These are phyloP conservation scores for Cottus gobio DNA, from an alignment of 2,113 vertebrate species.

Conservation along the genomic window DNA sequence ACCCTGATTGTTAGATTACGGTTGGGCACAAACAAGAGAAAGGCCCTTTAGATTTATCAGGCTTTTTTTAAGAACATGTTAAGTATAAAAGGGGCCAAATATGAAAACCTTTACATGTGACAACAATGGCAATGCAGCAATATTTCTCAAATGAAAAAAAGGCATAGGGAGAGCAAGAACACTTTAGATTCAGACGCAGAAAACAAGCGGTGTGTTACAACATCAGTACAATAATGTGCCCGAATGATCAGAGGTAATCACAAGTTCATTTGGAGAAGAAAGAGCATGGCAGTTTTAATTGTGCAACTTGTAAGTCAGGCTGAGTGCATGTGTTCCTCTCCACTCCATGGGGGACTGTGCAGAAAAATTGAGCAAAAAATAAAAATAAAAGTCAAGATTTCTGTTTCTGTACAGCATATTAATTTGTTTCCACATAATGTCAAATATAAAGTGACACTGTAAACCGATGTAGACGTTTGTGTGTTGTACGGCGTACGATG, in stretches of 20 bases:
- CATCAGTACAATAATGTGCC: slow-evolving; percentile 72
- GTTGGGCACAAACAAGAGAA: slow-evolving; percentile 60
- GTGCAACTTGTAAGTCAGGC: slow-evolving; percentile 73
- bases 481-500: slow-evolving; percentile 54
- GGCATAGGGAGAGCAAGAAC: slow-evolving; percentile 70
- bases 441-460: slow-evolving; percentile 78
- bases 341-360: slow-evolving; percentile 61
- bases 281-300: slow-evolving; percentile 72
- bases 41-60: slow-evolving; percentile 69
- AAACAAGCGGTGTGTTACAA: slow-evolving; percentile 60
- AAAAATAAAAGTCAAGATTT: slow-evolving; percentile 38
- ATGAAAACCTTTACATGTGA: slow-evolving; percentile 59
- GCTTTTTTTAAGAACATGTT: slow-evolving; percentile 61
- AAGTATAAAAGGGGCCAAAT: slow-evolving; percentile 49
- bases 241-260: slow-evolving; percentile 73
- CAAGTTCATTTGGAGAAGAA: slow-evolving; percentile 68
- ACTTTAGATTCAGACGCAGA: slow-evolving; percentile 63
- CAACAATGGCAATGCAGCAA: slow-evolving; percentile 62
- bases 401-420: slow-evolving; percentile 72
- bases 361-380: slow-evolving; percentile 49
- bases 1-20: slow-evolving; percentile 48
- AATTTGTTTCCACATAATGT: slow-evolving; percentile 62
- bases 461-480: slow-evolving; percentile 66
- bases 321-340: slow-evolving; percentile 76
- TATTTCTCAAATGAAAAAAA: slow-evolving; percentile 62